Conservation (phyloP, 2,113 vertebrate species). For the Corythornis madagascariensis region DNA sequence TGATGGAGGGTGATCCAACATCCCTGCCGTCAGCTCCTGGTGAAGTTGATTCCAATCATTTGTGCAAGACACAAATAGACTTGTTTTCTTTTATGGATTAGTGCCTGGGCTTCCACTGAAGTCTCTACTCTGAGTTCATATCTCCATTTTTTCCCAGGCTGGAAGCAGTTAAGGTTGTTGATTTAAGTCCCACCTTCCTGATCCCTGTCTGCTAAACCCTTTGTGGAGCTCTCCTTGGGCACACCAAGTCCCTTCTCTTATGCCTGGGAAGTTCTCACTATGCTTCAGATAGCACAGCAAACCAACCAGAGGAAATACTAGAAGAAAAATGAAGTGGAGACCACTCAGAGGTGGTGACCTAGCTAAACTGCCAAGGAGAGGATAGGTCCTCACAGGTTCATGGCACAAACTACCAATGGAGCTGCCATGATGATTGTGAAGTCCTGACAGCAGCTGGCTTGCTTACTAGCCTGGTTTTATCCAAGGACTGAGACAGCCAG, state of each 20-base stretch:
- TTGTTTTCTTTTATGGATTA: not conserved
- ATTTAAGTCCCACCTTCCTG: not conserved
- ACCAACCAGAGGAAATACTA: not conserved
- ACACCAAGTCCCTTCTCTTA: not conserved
- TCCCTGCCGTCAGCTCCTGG: not conserved
- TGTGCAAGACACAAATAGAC: not conserved
- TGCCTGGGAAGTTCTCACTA: not conserved
- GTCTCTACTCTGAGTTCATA: not conserved
- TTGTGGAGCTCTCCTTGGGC: not conserved
- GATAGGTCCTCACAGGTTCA: not conserved
- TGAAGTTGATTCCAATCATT: not conserved
- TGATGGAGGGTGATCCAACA: not conserved
- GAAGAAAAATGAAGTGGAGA: not conserved
- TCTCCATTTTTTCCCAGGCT: not conserved
- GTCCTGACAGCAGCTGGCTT: not conserved
- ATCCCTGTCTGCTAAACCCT: not conserved
- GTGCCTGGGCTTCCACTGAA: not conserved
- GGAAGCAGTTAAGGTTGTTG: not conserved
- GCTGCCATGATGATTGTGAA: not conserved
- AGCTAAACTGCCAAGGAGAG: not conserved
- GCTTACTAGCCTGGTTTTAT: not conserved
- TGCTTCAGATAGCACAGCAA: not conserved
- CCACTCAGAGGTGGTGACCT: not conserved
- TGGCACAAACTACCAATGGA: accelerated
- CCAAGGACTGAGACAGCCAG: not conserved